Conservation (phyloP, 2,797 vertebrate genomes). For the Allobates femoralis region DNA sequence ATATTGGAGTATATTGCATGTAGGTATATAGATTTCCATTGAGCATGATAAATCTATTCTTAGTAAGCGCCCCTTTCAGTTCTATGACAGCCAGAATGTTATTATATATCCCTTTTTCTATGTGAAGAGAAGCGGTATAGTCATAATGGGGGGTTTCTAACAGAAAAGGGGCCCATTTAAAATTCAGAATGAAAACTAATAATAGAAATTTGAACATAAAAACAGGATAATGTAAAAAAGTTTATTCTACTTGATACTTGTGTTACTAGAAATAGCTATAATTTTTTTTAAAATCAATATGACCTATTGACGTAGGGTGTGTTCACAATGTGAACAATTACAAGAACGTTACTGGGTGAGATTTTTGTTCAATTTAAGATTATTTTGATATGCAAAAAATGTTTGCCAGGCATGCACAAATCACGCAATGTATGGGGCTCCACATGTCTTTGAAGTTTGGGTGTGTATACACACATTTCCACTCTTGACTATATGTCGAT, state of each 20-base stretch:
- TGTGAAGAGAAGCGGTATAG: background rate
- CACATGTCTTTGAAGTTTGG: background rate
- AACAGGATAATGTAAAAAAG: background rate
- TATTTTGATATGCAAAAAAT: background rate
- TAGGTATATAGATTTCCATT: too few species aligned
- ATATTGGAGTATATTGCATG: too few species aligned
- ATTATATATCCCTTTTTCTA: background rate
- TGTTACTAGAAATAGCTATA: background rate
- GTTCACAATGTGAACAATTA: background rate
- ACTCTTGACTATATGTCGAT: background rate
- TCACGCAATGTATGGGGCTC: background rate
- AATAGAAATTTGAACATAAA: background rate
- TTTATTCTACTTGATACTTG: background rate
- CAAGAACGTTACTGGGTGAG: background rate
- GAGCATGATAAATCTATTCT: too few species aligned
- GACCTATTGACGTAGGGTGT: too few species aligned
- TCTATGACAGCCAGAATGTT: background rate
- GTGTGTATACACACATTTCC: background rate
- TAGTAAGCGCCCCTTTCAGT: too few species aligned
- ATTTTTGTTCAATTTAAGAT: background rate
- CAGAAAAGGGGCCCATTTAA: background rate
- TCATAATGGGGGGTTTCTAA: background rate
- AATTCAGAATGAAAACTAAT: background rate
- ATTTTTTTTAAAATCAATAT: too few species aligned
- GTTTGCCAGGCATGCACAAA: background rate